Percentiles rank a stretch among this genome's conserved stretches.
Evolutionary conservation across 2,113 vertebrate species (phyloP).

Genomic region (Cygnus buccinator): DNA sequence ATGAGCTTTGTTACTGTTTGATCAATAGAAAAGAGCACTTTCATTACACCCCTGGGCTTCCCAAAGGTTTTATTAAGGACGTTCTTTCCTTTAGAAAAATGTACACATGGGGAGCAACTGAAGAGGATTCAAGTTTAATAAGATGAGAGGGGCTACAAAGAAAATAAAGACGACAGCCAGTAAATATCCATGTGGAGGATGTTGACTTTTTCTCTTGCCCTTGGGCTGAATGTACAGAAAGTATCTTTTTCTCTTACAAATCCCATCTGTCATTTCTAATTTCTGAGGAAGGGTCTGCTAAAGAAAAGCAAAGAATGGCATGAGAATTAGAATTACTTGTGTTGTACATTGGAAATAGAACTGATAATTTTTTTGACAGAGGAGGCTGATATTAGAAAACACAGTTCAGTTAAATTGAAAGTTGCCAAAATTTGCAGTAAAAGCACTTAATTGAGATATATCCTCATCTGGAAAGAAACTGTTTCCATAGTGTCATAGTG

Average conservation of each 20-base stretch:
- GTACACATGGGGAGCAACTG: background rate
- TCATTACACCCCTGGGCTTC: background rate
- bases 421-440: background rate
- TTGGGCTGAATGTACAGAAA: background rate
- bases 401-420: background rate
- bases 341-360: constrained; percentile 16
- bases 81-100: constrained; percentile 20
- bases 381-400: background rate
- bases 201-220: constrained; percentile 17
- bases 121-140: background rate
- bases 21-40: background rate
- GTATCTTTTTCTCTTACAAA: constrained; percentile 26
- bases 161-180: constrained; percentile 16
- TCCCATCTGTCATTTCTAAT: constrained; percentile 44
- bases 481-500: background rate
- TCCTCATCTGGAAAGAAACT: background rate
- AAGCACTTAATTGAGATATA: background rate
- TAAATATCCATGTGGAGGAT: background rate
- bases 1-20: background rate
- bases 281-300: constrained; percentile 15
- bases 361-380: background rate
- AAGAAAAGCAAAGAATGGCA: background rate
- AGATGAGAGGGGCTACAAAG: background rate
- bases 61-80: background rate
- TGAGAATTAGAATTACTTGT: constrained; percentile 11